Percentiles rank a stretch among this genome's conserved stretches.
Conservation (phyloP, 2,113 vertebrate genomes). For the Amia ocellicauda region DNA sequence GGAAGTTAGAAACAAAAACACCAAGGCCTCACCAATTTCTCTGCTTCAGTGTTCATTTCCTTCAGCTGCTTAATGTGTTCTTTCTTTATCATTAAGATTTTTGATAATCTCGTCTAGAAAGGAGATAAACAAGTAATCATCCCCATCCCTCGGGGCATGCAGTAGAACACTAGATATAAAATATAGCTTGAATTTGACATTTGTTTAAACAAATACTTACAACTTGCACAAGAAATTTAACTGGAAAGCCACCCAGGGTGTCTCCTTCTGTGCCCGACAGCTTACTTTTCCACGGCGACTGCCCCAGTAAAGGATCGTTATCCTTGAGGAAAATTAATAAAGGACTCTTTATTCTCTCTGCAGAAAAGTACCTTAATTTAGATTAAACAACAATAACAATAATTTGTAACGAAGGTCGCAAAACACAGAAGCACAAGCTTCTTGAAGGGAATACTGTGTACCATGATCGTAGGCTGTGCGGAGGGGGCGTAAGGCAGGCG, state of each 20-base stretch:
- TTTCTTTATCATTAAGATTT: slow-evolving; percentile 99
- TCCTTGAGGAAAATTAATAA: slow-evolving; percentile 61
- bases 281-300: slow-evolving; percentile 90
- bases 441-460: slow-evolving; percentile 44
- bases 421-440: no score
- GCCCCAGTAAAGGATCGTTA: slow-evolving; percentile 86
- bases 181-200: neutral
- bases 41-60: slow-evolving; percentile 98
- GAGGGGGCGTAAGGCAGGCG: slow-evolving; percentile 76
- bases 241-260: slow-evolving; percentile 94
- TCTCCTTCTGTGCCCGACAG: slow-evolving; percentile 84
- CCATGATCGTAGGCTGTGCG: slow-evolving; percentile 81
- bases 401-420: no score
- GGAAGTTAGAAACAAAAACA: no score
- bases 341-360: no score
- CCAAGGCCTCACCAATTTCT: slow-evolving; percentile 96
- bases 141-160: no score
- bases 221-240: slow-evolving; percentile 97
- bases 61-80: slow-evolving; percentile 95
- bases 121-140: slow-evolving; percentile 39
- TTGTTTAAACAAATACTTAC: slow-evolving; percentile 67
- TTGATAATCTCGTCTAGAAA: slow-evolving; percentile 88
- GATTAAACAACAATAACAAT: no score
- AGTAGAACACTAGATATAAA: no score
- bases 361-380: no score